These are phyloP conservation scores for Epsilonema sp. DNA, from an alignment of 2,888 invertebrate species.

Conservation along the genomic window DNA sequence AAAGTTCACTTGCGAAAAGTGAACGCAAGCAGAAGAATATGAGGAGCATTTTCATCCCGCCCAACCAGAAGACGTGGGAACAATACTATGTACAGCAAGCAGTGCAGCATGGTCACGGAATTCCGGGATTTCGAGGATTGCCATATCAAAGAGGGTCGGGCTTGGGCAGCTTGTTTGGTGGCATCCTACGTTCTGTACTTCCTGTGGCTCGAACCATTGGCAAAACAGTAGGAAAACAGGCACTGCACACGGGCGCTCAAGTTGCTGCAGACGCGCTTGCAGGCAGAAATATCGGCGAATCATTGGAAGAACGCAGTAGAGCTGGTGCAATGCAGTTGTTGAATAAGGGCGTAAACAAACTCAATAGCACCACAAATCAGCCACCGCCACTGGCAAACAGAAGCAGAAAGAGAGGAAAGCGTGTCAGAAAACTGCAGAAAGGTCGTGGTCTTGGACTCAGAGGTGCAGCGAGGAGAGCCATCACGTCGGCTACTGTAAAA, in stretches of 20 bases:
- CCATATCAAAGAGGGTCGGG: slow-evolving; percentile 5
- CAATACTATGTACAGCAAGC: neutral
- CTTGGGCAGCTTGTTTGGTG: slow-evolving; percentile 1
- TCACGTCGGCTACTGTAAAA: no score
- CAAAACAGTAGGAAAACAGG: slow-evolving; percentile 2
- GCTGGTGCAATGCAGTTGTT: neutral
- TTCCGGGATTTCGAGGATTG: neutral
- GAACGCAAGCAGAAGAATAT: no score
- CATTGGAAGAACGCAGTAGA: neutral
- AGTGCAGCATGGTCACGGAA: neutral
- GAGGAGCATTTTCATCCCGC: neutral
- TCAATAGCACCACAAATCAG: no score
- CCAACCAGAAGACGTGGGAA: neutral
- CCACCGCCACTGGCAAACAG: no score
- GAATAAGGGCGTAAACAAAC: neutral
- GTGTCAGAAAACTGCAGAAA: neutral
- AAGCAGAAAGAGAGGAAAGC: neutral
- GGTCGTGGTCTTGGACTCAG: neutral
- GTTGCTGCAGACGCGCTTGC: neutral
- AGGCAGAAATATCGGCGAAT: neutral
- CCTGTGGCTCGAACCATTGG: neutral
- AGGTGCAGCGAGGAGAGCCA: neutral
- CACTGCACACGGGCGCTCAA: neutral
- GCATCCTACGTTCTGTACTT: neutral
- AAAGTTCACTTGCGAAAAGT: slow-evolving; percentile 4